A percentile compares a stretch with the other conserved stretches of the same genome.
phyloP scores from a whole-genome alignment of 2,113 vertebrate species.

The Phocoena phocoena region DNA sequence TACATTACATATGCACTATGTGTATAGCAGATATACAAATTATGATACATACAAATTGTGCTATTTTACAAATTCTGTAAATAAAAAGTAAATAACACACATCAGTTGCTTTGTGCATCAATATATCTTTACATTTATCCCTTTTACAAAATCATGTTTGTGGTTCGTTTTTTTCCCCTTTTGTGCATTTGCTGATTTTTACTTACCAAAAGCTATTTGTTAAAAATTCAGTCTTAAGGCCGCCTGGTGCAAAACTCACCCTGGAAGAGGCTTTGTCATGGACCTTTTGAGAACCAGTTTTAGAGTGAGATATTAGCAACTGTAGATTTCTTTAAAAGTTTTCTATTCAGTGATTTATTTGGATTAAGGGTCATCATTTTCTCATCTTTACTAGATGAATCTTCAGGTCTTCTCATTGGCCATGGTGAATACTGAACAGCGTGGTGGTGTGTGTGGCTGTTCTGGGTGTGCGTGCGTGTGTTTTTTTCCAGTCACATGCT shows the following conservation, averaged over 20 bases:
- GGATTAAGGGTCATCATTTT: background rate
- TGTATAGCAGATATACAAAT: background rate
- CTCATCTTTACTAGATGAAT: background rate
- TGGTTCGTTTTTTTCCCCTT: background rate
- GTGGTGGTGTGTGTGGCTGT: background rate
- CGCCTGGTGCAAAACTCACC: background rate
- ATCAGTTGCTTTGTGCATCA: background rate
- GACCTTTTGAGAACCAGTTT: background rate
- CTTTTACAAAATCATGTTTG: background rate
- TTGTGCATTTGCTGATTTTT: background rate
- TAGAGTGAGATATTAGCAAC: background rate
- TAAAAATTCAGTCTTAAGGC: background rate
- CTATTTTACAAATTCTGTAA: background rate
- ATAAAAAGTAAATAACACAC: background rate
- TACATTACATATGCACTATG: background rate
- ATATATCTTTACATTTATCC: background rate
- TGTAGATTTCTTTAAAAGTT: background rate
- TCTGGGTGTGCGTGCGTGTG: accelerated
- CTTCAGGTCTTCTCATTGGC: background rate
- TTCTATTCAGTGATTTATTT: background rate
- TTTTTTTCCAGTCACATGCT: background rate
- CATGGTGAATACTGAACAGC: background rate
- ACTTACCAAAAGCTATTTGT: background rate
- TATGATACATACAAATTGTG: background rate
- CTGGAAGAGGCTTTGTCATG: background rate